Percentiles rank a stretch among this genome's conserved stretches.
Conservation (phyloP, 2,888 invertebrate species). For the Ichneumon xanthorius region DNA sequence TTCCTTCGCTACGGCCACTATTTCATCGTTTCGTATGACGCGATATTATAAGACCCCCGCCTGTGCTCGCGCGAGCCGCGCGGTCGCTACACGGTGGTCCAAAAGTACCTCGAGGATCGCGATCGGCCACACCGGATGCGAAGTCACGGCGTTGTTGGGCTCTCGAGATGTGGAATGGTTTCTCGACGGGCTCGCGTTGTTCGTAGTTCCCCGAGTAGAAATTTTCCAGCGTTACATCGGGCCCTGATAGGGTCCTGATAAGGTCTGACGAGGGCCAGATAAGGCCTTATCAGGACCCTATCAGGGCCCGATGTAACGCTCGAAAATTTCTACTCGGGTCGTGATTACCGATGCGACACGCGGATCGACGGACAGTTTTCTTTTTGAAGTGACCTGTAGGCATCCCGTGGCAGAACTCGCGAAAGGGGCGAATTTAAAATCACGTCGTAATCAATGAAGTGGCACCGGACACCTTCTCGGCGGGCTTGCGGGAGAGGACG, state of each 20-base stretch:
- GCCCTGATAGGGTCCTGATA: no score
- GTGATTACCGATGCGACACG: no score
- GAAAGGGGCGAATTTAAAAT: constrained; percentile 73
- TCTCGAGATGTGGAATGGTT: background rate
- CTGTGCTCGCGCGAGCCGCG: constrained; percentile 77
- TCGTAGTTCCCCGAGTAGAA: no score
- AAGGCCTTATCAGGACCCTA: no score
- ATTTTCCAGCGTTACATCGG: no score
- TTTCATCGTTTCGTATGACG: constrained; percentile 85
- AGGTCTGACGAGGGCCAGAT: no score
- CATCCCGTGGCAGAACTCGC: constrained; percentile 56
- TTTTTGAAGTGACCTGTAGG: constrained; percentile 63
- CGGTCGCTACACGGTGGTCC: constrained; percentile 83
- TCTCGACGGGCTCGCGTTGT: background rate
- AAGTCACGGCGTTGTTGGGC: background rate
- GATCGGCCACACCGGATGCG: background rate
- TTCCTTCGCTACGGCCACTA: constrained; percentile 84
- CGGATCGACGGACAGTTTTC: background rate
- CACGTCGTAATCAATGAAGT: constrained; percentile 75
- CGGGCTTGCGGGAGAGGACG: constrained; percentile 51
- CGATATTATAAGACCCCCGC: constrained; percentile 85
- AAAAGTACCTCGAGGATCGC: constrained; percentile 73
- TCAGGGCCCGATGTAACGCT: no score
- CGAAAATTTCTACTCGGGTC: no score
- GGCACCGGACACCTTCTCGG: constrained; percentile 69